Evolutionary conservation across 1,140 invertebrate species (phyloP).

Genomic region (Drosophila nebulosa): DNA sequence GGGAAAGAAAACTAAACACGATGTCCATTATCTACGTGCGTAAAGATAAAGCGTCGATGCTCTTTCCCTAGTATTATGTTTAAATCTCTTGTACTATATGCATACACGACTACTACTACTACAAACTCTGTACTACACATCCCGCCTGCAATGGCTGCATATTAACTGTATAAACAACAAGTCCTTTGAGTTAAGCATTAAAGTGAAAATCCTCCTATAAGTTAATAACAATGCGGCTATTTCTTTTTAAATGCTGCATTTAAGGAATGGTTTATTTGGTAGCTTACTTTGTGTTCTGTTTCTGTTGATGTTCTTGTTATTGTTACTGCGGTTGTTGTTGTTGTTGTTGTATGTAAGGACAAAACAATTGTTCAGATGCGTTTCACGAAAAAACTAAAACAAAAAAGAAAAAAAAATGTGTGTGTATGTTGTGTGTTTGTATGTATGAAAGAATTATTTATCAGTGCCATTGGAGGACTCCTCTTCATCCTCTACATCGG

Average conservation of each 20-base stretch:
- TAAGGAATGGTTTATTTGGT: slow-evolving; percentile 62
- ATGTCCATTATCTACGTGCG: background rate
- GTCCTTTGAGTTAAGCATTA: slow-evolving; percentile 49
- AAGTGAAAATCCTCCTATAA: slow-evolving; percentile 28
- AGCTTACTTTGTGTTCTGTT: slow-evolving; percentile 4
- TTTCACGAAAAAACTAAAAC: slow-evolving; percentile 4
- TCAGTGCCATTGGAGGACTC: slow-evolving; percentile 42
- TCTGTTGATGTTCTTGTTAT: no score
- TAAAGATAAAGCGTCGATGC: slow-evolving; percentile 9
- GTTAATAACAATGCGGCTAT: slow-evolving; percentile 2
- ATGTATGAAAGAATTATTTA: slow-evolving; percentile 25
- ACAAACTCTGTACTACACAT: background rate
- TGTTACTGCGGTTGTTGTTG: no score
- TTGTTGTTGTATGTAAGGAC: no score
- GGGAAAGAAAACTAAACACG: background rate
- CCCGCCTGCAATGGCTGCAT: slow-evolving; percentile 30
- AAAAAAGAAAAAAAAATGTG: slow-evolving; percentile 7
- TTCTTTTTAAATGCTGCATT: no score
- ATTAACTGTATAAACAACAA: slow-evolving; percentile 47
- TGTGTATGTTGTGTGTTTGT: no score
- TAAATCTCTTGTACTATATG: slow-evolving; percentile 29
- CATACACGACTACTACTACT: slow-evolving; percentile 6
- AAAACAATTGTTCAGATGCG: slow-evolving; percentile 44
- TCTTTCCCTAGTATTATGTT: slow-evolving; percentile 46
- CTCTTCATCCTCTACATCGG: slow-evolving; percentile 60